phyloP scores from a whole-genome alignment of 2,113 vertebrate genomes.

The Cnemophilus loriae region DNA sequence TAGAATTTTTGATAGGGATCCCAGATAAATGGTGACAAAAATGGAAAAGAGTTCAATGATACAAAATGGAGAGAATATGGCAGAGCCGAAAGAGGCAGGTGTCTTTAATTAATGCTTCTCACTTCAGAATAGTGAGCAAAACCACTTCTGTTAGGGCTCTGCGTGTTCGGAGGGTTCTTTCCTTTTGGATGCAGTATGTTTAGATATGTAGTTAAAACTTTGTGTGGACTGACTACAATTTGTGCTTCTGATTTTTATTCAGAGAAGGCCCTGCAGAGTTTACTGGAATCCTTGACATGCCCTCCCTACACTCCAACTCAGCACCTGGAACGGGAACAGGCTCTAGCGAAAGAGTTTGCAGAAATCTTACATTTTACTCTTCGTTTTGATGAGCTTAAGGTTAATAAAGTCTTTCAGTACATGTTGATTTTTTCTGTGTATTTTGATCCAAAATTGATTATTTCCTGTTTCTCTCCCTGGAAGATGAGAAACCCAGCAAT shows the following conservation, averaged over 20 bases:
- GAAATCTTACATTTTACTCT: constrained; percentile 98
- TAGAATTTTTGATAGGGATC: not conserved
- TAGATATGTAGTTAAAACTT: not conserved
- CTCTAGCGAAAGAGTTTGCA: constrained; percentile 95
- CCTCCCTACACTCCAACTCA: constrained; percentile 93
- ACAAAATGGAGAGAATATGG: not conserved
- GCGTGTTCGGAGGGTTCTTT: not conserved
- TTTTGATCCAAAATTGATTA: not conserved
- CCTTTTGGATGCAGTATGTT: not conserved
- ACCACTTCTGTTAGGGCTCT: not conserved
- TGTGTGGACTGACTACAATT: not conserved
- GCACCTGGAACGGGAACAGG: constrained; percentile 95
- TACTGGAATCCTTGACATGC: constrained; percentile 89
- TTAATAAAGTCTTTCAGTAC: constrained; percentile 47
- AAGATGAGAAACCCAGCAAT: constrained; percentile 98
- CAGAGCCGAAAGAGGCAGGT: not conserved
- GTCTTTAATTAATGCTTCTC: not conserved
- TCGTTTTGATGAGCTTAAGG: constrained; percentile 98
- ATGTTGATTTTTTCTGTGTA: not conserved
- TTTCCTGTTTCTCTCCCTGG: not conserved
- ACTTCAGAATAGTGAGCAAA: not conserved
- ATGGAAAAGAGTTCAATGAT: not conserved
- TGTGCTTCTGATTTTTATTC: constrained; percentile 25
- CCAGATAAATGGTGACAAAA: not conserved
- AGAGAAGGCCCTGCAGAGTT: constrained; percentile 93